Evolutionary conservation across 1,140 invertebrate genomes (phyloP), one percentile per base, ranked within the genome.

Genomic region (Zaprionus inermis): DNA sequence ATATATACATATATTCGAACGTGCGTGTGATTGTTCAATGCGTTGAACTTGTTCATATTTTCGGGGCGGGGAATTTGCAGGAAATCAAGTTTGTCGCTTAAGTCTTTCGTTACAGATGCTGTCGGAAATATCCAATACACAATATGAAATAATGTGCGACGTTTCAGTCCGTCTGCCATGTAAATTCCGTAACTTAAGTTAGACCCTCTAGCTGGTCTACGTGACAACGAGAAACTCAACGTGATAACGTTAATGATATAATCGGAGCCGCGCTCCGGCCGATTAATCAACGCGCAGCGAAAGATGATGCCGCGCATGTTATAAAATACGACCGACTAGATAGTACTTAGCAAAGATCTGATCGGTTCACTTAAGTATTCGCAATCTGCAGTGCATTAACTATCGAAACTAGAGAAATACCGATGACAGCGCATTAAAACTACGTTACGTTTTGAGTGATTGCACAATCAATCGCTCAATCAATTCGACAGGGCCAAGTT

Each of bases 71-170:
- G 38, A 0, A 38, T 63, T 52, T 71, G 79, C 72, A 79, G 76
- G 80, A 83, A 83, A 78, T 83, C 76, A 78, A 75, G 83, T 88
- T 86, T 68, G 83, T 66, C 51, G 79, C 79, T 88, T 88, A 77
- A 88, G 83, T 89, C 84, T 88, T 83, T 88, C 82, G 80, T 70
- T 76, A 70, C 34, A 67, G 30, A 38, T 59, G 61, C 9, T 70
- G 56, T 69, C 66, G 56, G 66, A 69, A 68, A 52, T 11, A 63
- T 54, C 3, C 24, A 1, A 2, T 28, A 54, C 24, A 57, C 3
- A 28, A 28, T 28, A 67, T 59, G 46, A 24, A 38, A 30, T 52
- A 68, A 59, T 32, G 51, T 58, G 51, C 57, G 57, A 41, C n/a
- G 38, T 18, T 16, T 3, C n/a, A 2, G 41, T 71, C 51, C 49